Evolutionary conservation across 2,113 vertebrate genomes (phyloP).

Genomic region (Malurus elegans): DNA sequence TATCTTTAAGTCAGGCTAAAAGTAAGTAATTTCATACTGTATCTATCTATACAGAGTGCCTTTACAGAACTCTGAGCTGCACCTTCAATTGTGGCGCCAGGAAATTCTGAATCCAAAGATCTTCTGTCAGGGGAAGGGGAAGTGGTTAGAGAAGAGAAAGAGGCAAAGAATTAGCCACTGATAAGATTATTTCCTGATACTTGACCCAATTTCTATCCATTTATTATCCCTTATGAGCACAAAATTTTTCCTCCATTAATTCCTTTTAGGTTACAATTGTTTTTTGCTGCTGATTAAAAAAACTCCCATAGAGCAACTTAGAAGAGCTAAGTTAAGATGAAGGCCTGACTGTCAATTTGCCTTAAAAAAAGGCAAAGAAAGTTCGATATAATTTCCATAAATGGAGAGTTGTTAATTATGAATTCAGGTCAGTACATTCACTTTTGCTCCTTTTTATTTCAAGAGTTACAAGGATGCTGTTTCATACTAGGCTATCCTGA

Average conservation of each 20-base stretch:
- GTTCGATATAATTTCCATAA: background rate
- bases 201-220: background rate
- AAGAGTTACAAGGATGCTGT: background rate
- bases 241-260: background rate
- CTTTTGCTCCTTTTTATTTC: background rate
- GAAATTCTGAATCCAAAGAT: background rate
- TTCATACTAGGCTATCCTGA: background rate
- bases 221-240: background rate
- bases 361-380: background rate
- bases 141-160: background rate
- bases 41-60: background rate
- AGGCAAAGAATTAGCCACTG: background rate
- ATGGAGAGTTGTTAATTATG: background rate
- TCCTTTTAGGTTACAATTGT: background rate
- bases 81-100: background rate
- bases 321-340: background rate
- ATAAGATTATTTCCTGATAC: background rate
- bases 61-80: background rate
- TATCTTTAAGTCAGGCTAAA: background rate
- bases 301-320: background rate
- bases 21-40: background rate
- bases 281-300: background rate
- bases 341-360: background rate
- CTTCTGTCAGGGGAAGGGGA: background rate
- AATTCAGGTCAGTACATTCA: background rate